Evolutionary conservation across 2,888 invertebrate species (phyloP).

Genomic region (Pomacea canaliculata): DNA sequence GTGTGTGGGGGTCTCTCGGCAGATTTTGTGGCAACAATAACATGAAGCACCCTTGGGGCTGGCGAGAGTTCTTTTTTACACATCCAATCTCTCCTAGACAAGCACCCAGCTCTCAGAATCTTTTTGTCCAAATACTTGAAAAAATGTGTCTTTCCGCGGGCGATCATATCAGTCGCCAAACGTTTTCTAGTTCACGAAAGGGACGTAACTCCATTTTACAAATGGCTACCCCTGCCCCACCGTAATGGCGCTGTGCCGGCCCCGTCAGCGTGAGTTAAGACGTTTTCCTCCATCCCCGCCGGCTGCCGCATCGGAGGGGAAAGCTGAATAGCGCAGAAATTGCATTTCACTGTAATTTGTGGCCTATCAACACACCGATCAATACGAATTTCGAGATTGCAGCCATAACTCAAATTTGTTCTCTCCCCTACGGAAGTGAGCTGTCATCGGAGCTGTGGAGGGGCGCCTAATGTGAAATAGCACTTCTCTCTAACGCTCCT

Average conservation of each 20-base stretch:
- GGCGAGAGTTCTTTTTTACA: too few species aligned
- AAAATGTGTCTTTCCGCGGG: too few species aligned
- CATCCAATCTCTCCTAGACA: too few species aligned
- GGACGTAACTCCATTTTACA: slow-evolving; percentile 4
- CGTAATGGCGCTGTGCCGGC: not conserved
- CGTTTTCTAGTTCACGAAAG: slow-evolving; percentile 3
- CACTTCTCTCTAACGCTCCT: too few species aligned
- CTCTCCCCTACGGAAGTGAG: slow-evolving; percentile 6
- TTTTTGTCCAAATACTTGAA: too few species aligned
- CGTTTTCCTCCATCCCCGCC: not conserved
- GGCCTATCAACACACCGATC: slow-evolving; percentile 1
- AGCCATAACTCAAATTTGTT: slow-evolving; percentile 19
- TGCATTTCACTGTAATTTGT: slow-evolving; percentile 20
- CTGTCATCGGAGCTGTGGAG: slow-evolving; percentile 10
- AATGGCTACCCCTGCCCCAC: not conserved
- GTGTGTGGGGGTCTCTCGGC: too few species aligned
- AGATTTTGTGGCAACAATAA: too few species aligned
- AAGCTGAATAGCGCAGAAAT: slow-evolving; percentile 3
- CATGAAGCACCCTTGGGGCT: too few species aligned
- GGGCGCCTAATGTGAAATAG: too few species aligned
- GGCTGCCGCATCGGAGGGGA: not conserved
- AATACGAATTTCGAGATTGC: slow-evolving; percentile 21
- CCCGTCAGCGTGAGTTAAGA: not conserved
- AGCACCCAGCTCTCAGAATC: too few species aligned
- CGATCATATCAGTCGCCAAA: not conserved